Percentiles rank a stretch among this genome's conserved stretches.
These are phyloP conservation scores for Eleginops maclovinus DNA, from an alignment of 2,113 vertebrate genomes.

Conservation along the genomic window DNA sequence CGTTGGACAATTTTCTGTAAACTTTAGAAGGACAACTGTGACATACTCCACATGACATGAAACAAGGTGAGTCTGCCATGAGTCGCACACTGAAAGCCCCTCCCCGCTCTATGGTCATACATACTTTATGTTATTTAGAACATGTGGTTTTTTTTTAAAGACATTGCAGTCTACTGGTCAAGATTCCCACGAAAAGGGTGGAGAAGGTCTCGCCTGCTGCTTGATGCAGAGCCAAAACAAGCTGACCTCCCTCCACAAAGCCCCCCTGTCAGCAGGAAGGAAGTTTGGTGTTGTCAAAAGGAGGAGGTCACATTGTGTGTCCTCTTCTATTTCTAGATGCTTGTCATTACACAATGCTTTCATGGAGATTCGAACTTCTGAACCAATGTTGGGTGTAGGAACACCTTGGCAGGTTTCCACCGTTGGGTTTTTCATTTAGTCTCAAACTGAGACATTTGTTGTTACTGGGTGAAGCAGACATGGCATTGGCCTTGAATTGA, in stretches of 20 bases:
- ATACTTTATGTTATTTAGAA: background rate
- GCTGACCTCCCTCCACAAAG: slow-evolving; percentile 40
- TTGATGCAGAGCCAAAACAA: slow-evolving; percentile 70
- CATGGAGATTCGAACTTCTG: background rate
- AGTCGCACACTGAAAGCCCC: slow-evolving; percentile 1
- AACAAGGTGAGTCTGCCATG: slow-evolving; percentile 1
- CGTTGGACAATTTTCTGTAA: slow-evolving; percentile 3
- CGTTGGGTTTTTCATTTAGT: background rate
- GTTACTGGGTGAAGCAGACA: background rate
- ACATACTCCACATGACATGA: background rate
- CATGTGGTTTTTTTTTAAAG: slow-evolving; percentile 8
- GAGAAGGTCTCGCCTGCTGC: slow-evolving; percentile 27
- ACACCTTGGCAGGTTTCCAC: slow-evolving; percentile 20
- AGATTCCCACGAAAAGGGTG: slow-evolving; percentile 67
- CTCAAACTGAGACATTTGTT: background rate
- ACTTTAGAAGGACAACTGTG: background rate
- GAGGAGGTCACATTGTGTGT: slow-evolving; percentile 54
- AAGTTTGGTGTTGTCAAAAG: slow-evolving; percentile 71
- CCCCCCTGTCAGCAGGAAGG: slow-evolving; percentile 67
- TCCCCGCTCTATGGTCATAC: background rate
- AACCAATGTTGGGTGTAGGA: background rate
- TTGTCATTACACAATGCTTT: slow-evolving; percentile 25
- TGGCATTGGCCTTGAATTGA: slow-evolving; percentile 17
- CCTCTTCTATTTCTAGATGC: slow-evolving; percentile 56
- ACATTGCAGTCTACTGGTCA: slow-evolving; percentile 1